These are phyloP conservation scores for Galerucella pusilla DNA, from an alignment of 2,888 invertebrate genomes.

Conservation along the genomic window DNA sequence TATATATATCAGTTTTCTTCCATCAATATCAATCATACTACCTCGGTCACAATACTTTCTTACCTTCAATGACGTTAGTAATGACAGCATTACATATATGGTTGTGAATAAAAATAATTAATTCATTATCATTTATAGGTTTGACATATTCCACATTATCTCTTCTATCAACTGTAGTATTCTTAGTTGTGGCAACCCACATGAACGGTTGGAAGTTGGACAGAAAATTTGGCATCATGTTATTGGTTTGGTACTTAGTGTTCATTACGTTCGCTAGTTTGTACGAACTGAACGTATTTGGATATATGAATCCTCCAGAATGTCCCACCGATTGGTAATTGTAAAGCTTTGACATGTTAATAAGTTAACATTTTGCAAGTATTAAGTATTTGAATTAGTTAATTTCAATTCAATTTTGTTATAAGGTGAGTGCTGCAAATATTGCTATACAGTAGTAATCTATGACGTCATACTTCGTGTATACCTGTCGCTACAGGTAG, in stretches of 20 bases:
- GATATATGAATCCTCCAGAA: slow-evolving; percentile 79
- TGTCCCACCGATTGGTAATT: slow-evolving; percentile 59
- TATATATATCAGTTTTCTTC: too few species aligned
- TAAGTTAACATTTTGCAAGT: slow-evolving; percentile 1
- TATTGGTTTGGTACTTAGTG: slow-evolving; percentile 93
- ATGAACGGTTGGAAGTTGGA: slow-evolving; percentile 96
- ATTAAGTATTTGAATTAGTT: background rate
- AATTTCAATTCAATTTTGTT: too few species aligned
- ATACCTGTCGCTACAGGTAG: too few species aligned
- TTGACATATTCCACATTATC: slow-evolving; percentile 94
- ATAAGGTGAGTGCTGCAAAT: too few species aligned
- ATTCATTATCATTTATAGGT: slow-evolving; percentile 68
- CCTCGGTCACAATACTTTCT: too few species aligned
- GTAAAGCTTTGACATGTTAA: slow-evolving; percentile 18
- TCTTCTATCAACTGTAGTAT: slow-evolving; percentile 90
- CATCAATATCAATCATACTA: too few species aligned
- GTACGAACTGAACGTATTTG: slow-evolving; percentile 95
- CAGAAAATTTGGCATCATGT: slow-evolving; percentile 86
- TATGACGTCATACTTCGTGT: too few species aligned
- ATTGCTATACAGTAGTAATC: too few species aligned
- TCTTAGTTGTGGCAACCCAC: slow-evolving; percentile 91
- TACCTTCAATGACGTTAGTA: too few species aligned
- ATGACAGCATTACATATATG: too few species aligned
- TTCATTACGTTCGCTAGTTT: slow-evolving; percentile 93
- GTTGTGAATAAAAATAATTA: too few species aligned